Conservation (phyloP, 2,113 vertebrate genomes). For the Numida meleagris region DNA sequence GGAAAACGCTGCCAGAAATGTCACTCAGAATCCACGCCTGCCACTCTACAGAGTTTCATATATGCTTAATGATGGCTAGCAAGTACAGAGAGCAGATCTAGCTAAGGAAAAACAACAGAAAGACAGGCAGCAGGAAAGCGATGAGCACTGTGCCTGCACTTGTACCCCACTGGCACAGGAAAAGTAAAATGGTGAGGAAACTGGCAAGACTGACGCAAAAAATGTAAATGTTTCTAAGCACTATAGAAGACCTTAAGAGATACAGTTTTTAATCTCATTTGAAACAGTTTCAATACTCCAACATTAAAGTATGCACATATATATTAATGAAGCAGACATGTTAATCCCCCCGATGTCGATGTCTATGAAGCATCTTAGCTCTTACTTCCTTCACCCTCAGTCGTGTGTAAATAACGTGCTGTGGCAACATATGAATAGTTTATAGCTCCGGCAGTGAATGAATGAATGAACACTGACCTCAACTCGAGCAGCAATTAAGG, state of each 20-base stretch:
- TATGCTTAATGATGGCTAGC: slow-evolving; percentile 62
- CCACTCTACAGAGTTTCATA: slow-evolving; percentile 55
- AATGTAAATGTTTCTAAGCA: slow-evolving; percentile 46
- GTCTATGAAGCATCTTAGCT: slow-evolving; percentile 77
- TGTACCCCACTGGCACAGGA: slow-evolving; percentile 49
- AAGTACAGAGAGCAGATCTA: slow-evolving; percentile 59
- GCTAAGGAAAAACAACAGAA: slow-evolving; percentile 63
- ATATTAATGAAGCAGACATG: slow-evolving; percentile 82
- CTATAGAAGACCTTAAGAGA: slow-evolving; percentile 46
- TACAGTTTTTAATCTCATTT: slow-evolving; percentile 50
- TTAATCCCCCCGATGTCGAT: slow-evolving; percentile 76
- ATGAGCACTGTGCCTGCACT: slow-evolving; percentile 49
- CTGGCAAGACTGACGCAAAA: slow-evolving; percentile 1
- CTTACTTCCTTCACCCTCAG: slow-evolving; percentile 83
- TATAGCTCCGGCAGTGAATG: slow-evolving; percentile 82
- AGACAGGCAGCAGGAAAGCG: slow-evolving; percentile 45
- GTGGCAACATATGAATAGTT: slow-evolving; percentile 93
- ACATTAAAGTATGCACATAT: slow-evolving; percentile 85
- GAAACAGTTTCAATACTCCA: slow-evolving; percentile 72
- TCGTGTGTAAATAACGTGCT: slow-evolving; percentile 91
- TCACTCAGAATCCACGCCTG: slow-evolving; percentile 59
- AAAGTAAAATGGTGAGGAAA: slow-evolving; percentile 49
- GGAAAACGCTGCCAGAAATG: slow-evolving; percentile 42
- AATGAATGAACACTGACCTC: slow-evolving; percentile 77
- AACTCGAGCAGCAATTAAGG: slow-evolving; percentile 68